Evolutionary conservation across 2,797 vertebrate species (phyloP), one percentile per base, ranked within the genome.

Genomic region (Etheostoma perlongum): DNA sequence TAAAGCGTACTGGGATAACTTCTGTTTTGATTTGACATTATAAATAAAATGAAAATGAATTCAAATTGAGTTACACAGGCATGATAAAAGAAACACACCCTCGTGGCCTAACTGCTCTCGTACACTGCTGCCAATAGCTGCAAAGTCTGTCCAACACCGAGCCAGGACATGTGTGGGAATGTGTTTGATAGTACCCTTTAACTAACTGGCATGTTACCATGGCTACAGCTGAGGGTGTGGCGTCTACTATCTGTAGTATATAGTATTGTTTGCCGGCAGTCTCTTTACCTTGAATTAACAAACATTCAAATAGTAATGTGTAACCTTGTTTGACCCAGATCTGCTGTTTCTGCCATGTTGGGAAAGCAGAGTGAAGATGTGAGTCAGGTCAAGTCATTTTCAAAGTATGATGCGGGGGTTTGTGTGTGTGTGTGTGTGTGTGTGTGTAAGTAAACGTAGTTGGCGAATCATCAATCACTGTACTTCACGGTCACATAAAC

Each of bases 401-500:
- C 9, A 48, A 18, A 80, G 69, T 40, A 60, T 0, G 30, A 62
- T 2, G 46, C 1, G 0, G 0, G 54, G 0, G 52, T 67, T 70
- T 59, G 76, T 66, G 81, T 64, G 77, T 66, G 21, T 3, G 7
- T 36, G 8, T 19, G 25, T 25, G 25, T 25, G 25, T 25, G 25
- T 25, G 25, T 25, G 78, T 66, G 81, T 64, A 2, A 15, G 5
- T 12, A 1, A 40, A 40, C 10, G 36, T 12, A 40, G 36, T 40
- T 9, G 3, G 21, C 18, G 0, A 49, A 0, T 58, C 62, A 16
- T 86, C 81, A 69, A 71, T 82, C 73, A 72, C 58, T 4, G 21
- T 71, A 33, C 76, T 89, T 87, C 86, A 83, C 48, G 77, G 67
- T 74, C 73, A 42, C 78, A 51, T 79, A 76, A 82, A 81, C 44